Evolutionary conservation across 2,797 vertebrate species (phyloP).

Genomic region (Perodicticus potto): DNA sequence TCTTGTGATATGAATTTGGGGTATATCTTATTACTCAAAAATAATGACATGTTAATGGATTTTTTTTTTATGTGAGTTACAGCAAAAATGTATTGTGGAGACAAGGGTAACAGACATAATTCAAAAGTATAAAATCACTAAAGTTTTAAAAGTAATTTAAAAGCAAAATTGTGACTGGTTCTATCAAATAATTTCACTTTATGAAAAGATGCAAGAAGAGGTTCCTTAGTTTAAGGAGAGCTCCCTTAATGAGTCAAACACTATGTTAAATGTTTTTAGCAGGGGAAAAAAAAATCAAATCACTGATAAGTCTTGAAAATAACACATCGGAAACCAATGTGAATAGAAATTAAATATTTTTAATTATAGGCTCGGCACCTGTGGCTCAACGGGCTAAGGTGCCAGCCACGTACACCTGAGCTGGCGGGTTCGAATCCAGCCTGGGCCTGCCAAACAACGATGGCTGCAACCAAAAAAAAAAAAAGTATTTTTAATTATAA

Average conservation of each 20-base stretch:
- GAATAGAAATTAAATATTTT: conserved; percentile 15
- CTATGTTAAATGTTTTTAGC: conserved; percentile 50
- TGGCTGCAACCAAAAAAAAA: no score
- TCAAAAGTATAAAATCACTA: background rate
- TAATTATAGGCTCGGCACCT: no score
- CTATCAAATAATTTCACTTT: conserved; percentile 53
- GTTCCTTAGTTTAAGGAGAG: conserved; percentile 48
- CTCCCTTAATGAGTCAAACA: background rate
- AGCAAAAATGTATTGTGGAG: conserved; percentile 14
- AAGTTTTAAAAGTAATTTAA: conserved; percentile 42
- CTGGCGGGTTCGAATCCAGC: no score
- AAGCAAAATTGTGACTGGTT: conserved; percentile 47
- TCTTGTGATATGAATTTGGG: conserved; percentile 24
- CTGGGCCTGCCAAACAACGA: no score
- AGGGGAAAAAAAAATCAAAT: conserved; percentile 19
- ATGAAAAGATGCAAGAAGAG: conserved; percentile 56
- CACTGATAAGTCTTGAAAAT: conserved; percentile 41
- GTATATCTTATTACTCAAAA: conserved; percentile 61
- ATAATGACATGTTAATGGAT: conserved; percentile 4
- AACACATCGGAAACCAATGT: conserved; percentile 9
- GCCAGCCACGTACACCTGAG: no score
- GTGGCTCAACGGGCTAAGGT: no score
- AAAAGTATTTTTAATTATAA: conserved; percentile 53
- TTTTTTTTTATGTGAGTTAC: background rate
- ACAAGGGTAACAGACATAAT: conserved; percentile 12